Conservation (phyloP, 2,113 vertebrate genomes). For the Notiomystis cincta region DNA sequence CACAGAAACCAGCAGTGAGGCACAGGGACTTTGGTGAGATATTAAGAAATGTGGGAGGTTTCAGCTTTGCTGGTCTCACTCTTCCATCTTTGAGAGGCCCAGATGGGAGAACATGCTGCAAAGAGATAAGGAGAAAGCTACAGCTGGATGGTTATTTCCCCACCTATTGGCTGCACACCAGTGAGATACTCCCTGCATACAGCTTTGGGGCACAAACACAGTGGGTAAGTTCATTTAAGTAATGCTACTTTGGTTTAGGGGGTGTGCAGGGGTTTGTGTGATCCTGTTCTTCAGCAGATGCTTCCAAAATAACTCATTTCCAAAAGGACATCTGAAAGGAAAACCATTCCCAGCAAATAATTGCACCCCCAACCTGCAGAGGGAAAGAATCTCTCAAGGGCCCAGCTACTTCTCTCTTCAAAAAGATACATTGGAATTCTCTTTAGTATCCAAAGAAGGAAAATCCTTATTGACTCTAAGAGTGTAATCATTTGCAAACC, state of each 20-base stretch:
- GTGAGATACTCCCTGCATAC: neutral
- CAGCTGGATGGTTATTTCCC: neutral
- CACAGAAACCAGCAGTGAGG: neutral
- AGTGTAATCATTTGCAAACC: neutral
- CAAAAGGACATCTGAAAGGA: neutral
- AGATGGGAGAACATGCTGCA: neutral
- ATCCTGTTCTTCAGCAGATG: neutral
- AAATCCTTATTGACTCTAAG: neutral
- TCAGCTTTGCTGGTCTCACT: neutral
- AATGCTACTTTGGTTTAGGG: neutral
- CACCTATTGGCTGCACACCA: neutral
- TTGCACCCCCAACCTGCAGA: neutral
- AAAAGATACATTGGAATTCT: neutral
- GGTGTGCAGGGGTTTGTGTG: neutral
- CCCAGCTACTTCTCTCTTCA: neutral
- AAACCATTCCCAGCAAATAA: neutral
- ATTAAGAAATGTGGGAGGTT: neutral
- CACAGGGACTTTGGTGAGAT: neutral
- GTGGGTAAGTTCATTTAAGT: neutral
- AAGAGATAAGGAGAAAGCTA: neutral
- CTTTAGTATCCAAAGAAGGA: neutral
- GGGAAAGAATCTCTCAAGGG: neutral
- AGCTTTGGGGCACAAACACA: neutral
- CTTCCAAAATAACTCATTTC: neutral
- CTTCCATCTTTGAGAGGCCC: neutral